Evolutionary conservation across 2,797 vertebrate genomes (phyloP).

Genomic region (Gymnoscopelus microlampas): DNA sequence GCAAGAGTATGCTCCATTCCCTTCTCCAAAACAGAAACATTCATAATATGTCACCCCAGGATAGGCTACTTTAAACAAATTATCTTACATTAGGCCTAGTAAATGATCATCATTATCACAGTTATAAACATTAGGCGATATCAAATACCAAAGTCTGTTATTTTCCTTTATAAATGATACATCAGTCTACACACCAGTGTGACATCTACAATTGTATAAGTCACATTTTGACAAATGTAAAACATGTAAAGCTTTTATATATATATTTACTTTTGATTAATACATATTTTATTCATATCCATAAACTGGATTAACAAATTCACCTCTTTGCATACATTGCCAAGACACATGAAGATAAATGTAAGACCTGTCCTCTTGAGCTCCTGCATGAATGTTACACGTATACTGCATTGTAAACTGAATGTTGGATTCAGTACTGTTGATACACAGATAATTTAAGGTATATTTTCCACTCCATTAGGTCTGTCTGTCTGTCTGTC

Average conservation of each 20-base stretch:
- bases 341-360: constrained; percentile 27
- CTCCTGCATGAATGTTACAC: constrained; percentile 6
- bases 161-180: background rate
- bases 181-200: background rate
- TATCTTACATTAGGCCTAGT: too few species aligned
- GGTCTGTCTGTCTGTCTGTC: too few species aligned
- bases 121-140: too few species aligned
- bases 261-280: constrained; percentile 27
- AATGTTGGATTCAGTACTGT: background rate
- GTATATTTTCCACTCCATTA: background rate
- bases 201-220: background rate
- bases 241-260: constrained; percentile 13
- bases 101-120: too few species aligned
- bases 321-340: constrained; percentile 21
- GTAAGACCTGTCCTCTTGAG: constrained; percentile 12
- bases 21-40: constrained; percentile 24
- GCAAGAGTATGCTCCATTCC: constrained; percentile 37
- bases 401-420: constrained; percentile 6
- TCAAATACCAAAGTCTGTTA: background rate
- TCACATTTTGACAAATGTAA: constrained; percentile 2
- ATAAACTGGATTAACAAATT: constrained; percentile 31
- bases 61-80: background rate
- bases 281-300: constrained; percentile 26
- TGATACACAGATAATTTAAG: constrained; percentile 8
- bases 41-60: background rate